A percentile compares a stretch with the other conserved stretches of the same genome.
phyloP scores from a whole-genome alignment of 1,140 invertebrate genomes.

The Drosophila kohkoa region DNA sequence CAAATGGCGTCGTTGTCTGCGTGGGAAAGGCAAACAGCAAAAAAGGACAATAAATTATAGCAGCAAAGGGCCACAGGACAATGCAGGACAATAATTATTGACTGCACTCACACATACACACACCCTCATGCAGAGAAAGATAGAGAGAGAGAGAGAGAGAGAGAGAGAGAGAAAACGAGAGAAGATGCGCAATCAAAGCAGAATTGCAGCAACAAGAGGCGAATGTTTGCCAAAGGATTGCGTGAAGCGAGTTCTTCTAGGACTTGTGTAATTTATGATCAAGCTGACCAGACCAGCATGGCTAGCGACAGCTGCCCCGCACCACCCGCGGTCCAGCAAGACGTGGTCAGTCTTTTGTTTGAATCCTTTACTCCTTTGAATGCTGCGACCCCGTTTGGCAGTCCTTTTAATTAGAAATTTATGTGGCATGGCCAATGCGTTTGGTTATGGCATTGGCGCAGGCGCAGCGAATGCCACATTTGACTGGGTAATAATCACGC shows the following conservation, averaged over 20 bases:
- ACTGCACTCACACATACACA: constrained; percentile 37
- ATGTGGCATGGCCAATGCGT: constrained; percentile 36
- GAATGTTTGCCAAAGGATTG: constrained; percentile 69
- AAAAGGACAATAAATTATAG: constrained; percentile 71
- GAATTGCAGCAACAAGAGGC: constrained; percentile 47
- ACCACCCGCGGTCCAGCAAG: constrained; percentile 36
- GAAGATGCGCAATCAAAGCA: constrained; percentile 4
- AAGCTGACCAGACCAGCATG: constrained; percentile 63
- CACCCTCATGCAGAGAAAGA: not conserved
- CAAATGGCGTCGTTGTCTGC: constrained; percentile 44
- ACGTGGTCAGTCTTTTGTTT: constrained; percentile 33
- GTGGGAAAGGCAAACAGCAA: constrained; percentile 71
- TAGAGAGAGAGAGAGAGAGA: not conserved
- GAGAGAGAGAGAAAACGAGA: not conserved
- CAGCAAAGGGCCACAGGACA: constrained; percentile 53
- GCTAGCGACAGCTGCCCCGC: constrained; percentile 56
- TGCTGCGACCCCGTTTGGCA: constrained; percentile 29
- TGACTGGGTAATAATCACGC: constrained; percentile 52
- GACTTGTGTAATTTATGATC: constrained; percentile 71
- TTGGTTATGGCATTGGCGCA: constrained; percentile 27
- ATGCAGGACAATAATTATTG: constrained; percentile 73
- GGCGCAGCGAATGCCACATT: constrained; percentile 41
- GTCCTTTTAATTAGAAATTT: constrained; percentile 55
- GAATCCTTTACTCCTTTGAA: constrained; percentile 35
- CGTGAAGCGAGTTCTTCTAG: constrained; percentile 28